Base-by-base conservation (phyloP, 1,140 invertebrate species). In the Lethocerus indicus region DNA sequence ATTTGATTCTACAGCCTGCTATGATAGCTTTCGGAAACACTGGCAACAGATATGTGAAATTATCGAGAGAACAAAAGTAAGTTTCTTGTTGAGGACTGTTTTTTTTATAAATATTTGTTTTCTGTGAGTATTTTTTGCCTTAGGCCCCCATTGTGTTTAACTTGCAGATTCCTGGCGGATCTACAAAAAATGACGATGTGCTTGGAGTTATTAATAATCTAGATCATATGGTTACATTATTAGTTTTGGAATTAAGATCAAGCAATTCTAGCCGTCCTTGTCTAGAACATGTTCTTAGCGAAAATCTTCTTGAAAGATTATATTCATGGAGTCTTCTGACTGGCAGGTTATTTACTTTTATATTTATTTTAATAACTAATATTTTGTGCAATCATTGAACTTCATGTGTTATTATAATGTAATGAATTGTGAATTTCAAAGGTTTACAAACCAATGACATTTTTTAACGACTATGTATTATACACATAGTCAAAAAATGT, bases 21-120 rank as follows among this genome's bases (percentile, higher is more conserved):
- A 87, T 59, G 87, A 87, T 60, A 90, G 89, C 58, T 96, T 96
- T 67, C 81, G 82, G 57, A 87, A 87, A 64, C 91, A 95, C 63
- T 97, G 91, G 89, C 81, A 89, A 60, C 88, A 94, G 62, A 85
- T 84, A 9, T 67, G 79, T 56, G 81, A 83, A 56, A 88, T 94
- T 46, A 90, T 92, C 54, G 65, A 72, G 47, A 73, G 76, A 51
- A 79, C 75, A 44, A 68, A 73, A 65, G 75, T 77, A 61, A 65
- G 59, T 60, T 41, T 39, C 24, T 40, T 7, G 16, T 41, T 20
- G 20, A 41, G 7, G 7, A n/a, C 9, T 20, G 16, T 20, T 13
- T 29, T 44, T 37, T 16, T 40, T 47, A 23, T 32, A 12, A 14
- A 21, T 42, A 13, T 39, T 21, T 40, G 13, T 50, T 32, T 39